A percentile compares a stretch with the other conserved stretches of the same genome.
Conservation (phyloP, 2,797 vertebrate species). For the Sebastes taczanowskii region DNA sequence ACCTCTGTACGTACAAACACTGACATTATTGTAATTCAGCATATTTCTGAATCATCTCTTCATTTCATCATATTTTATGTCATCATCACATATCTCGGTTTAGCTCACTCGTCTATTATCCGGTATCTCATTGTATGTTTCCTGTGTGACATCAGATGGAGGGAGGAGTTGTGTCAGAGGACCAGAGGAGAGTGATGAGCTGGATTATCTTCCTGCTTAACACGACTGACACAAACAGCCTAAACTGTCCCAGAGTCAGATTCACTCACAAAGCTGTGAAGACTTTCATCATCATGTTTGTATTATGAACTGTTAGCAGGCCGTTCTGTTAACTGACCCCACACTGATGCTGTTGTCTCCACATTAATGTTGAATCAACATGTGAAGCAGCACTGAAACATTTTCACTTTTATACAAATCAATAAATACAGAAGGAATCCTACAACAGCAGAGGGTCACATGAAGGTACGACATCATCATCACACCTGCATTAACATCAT, state of each 20-base stretch:
- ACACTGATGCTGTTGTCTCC: neutral
- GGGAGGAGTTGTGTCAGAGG: conserved; percentile 27
- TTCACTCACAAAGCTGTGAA: no score
- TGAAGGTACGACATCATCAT: neutral
- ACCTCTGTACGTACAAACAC: conserved; percentile 42
- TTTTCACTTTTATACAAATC: neutral
- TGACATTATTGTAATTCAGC: neutral
- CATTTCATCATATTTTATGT: neutral
- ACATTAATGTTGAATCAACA: neutral
- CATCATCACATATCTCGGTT: neutral
- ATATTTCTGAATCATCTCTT: neutral
- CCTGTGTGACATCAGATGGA: conserved; percentile 59
- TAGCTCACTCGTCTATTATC: neutral
- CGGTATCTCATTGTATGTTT: neutral
- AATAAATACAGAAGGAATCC: neutral
- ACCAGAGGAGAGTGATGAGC: conserved; percentile 84
- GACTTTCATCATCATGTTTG: neutral
- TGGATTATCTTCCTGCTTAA: conserved; percentile 52
- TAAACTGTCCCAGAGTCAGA: no score
- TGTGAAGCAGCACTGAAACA: neutral
- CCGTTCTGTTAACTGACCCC: no score
- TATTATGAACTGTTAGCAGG: neutral
- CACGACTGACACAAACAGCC: neutral
- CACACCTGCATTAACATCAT: no score
- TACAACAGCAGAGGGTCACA: neutral